phyloP scores from a whole-genome alignment of 2,113 vertebrate species.

The Synchiropus splendidus region DNA sequence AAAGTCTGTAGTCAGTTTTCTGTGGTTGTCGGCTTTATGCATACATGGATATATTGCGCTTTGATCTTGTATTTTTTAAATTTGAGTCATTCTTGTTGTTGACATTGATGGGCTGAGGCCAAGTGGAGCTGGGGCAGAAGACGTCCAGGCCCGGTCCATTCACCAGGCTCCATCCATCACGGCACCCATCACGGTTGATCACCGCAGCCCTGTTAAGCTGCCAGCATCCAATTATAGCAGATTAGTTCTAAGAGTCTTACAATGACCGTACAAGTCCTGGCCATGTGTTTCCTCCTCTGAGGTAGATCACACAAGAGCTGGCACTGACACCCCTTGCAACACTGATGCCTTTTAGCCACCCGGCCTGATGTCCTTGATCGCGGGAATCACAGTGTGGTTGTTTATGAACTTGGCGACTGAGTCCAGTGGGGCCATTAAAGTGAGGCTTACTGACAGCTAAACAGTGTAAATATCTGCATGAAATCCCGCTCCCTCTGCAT shows the following conservation, averaged over 20 bases:
- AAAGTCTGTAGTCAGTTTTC: no score
- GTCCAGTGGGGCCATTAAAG: background rate
- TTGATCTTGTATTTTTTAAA: no score
- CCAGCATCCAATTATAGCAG: conserved; percentile 54
- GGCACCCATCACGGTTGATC: conserved; percentile 36
- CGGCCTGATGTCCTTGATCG: background rate
- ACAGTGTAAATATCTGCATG: no score
- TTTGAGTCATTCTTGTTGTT: no score
- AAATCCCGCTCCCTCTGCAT: no score
- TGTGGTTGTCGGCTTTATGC: no score
- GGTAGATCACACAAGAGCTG: conserved; percentile 11
- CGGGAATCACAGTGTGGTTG: background rate
- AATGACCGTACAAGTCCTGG: conserved; percentile 22
- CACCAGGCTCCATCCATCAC: conserved; percentile 12
- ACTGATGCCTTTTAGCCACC: no score
- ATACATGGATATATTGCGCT: no score
- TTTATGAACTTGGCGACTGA: background rate
- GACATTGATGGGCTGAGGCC: no score
- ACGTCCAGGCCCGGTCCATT: no score
- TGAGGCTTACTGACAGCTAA: no score
- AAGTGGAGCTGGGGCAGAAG: no score
- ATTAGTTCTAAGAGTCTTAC: conserved; percentile 66
- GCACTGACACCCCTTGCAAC: conserved; percentile 1
- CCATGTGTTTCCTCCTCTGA: conserved; percentile 35
- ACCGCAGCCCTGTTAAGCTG: conserved; percentile 30